These are phyloP conservation scores for Sylvilagus floridanus DNA, from an alignment of 2,797 vertebrate species.

Conservation along the genomic window DNA sequence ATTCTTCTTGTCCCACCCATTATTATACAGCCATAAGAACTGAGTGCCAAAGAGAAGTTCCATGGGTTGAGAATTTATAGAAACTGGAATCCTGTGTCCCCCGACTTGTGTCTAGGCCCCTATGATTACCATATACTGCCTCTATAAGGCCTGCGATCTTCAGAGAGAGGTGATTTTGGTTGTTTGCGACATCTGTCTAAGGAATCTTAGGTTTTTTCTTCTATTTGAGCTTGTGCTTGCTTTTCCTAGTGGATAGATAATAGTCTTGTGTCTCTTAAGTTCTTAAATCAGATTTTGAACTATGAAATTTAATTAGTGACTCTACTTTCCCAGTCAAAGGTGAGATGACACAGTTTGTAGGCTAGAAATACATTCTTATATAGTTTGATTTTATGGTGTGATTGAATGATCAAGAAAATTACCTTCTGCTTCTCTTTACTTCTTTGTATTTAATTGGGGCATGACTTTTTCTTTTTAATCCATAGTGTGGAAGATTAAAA, in stretches of 20 bases:
- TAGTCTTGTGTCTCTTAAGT: background rate
- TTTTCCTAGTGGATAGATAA: background rate
- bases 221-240: background rate
- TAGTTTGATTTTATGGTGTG: background rate
- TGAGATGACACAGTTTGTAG: background rate
- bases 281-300: slow-evolving; percentile 6
- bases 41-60: background rate
- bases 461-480: background rate
- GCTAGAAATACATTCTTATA: background rate
- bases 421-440: background rate
- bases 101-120: background rate
- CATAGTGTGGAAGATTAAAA: background rate
- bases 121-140: background rate
- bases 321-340: background rate
- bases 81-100: background rate
- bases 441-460: background rate
- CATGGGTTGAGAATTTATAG: background rate
- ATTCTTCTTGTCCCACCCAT: background rate
- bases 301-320: background rate
- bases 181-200: background rate
- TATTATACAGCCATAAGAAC: background rate
- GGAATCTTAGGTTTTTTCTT: background rate
- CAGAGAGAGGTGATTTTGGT: background rate
- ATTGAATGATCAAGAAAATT: slow-evolving; percentile 6
- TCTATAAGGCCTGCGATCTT: background rate